Percentiles rank a stretch among this genome's conserved stretches.
Evolutionary conservation across 2,113 vertebrate species (phyloP).

Genomic region (Sturnira hondurensis): DNA sequence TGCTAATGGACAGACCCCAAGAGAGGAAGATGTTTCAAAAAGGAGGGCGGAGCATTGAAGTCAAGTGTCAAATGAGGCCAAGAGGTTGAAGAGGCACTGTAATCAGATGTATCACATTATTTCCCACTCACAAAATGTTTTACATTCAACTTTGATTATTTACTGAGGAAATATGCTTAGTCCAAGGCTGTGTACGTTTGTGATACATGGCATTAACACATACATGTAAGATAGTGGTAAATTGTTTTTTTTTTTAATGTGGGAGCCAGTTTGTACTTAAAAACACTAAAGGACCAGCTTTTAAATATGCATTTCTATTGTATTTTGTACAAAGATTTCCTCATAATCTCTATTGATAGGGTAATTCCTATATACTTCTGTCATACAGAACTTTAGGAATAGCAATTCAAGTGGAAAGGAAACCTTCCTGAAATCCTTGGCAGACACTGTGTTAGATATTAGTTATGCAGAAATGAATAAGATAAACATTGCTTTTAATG

Average conservation of each 20-base stretch:
- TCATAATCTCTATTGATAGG: neutral
- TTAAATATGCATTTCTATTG: neutral
- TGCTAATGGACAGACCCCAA: neutral
- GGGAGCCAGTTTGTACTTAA: neutral
- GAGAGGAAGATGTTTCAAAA: neutral
- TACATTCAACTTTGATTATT: neutral
- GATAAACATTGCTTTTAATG: neutral
- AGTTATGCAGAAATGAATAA: neutral
- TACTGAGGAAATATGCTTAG: neutral
- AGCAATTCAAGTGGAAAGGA: neutral
- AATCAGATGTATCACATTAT: neutral
- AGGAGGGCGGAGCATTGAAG: neutral
- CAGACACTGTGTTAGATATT: neutral
- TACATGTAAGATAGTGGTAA: neutral
- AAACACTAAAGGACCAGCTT: neutral
- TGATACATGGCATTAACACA: neutral
- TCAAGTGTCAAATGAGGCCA: neutral
- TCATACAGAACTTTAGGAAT: neutral
- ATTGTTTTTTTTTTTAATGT: neutral
- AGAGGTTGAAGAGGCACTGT: neutral
- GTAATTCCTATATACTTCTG: neutral
- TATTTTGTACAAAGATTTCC: constrained; percentile 3
- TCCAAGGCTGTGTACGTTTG: neutral
- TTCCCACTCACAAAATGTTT: neutral
- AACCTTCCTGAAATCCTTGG: neutral